Evolutionary conservation across 1,140 invertebrate species (phyloP), one percentile per base, ranked within the genome.

Genomic region (Dendrolimus kikuchii): DNA sequence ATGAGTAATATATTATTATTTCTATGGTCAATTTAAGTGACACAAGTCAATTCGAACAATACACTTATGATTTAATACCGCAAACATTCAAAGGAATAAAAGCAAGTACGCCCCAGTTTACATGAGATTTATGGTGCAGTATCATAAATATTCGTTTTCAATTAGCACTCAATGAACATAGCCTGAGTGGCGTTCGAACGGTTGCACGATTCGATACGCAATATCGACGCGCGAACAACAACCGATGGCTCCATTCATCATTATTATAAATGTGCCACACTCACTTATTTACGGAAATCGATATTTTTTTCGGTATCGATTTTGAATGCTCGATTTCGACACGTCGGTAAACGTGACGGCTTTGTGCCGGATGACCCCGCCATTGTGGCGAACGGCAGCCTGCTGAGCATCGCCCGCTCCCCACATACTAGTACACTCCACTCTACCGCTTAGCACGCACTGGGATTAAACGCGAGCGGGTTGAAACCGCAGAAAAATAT

Each of bases 271-370:
- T 86, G 83, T 82, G 76, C 76, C 73, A 77, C 83, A 81, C 80
- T 86, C 81, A 70, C 80, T 86, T 86, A 86, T 86, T 86, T 86
- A 86, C 83, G 83, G 83, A 86, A 86, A 86, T 86, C 83, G 83
- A 86, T 86, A 86, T 86, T 84, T 86, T 86, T 86, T 86, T 83
- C 77, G 73, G 74, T 77, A 74, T 78, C 73, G 71, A 65, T 62
- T 64, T 73, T 82, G 77, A 84, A 86, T 82, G 62, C 67, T 69
- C 68, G 71, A 64, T 77, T 80, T 74, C 68, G 73, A 75, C 79
- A 77, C 77, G 68, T 79, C 73, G 74, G 59, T 81, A 82, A 84
- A 77, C 74, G 77, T 80, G 71, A 80, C 69, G 69, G 70, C 69
- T 79, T 86, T 86, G 81, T 86, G 63, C 65, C 55, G 62, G 77